Base-by-base conservation (phyloP, 2,113 vertebrate genomes). In the Seriola aureovittata region DNA sequence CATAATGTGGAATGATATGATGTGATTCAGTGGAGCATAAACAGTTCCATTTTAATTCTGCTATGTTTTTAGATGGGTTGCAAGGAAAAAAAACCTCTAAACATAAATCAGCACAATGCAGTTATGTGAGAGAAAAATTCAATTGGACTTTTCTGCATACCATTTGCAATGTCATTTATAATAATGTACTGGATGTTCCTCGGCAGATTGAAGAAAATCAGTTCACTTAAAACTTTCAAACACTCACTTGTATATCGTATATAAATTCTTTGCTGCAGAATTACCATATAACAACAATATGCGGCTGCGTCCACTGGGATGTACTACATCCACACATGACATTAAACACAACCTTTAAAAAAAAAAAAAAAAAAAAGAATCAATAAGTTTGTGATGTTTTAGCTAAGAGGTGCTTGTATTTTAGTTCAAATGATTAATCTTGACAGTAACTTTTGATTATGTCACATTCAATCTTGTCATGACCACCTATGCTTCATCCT, bases 101-200 rank as follows among this genome's bases (percentile, higher is more conserved):
- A 75, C 81, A 89, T 90, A 85, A 87, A 87, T 91, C 89, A 88
- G 8, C 58, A 50, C 68, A 36, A 36, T 34, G 72, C 73, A 65
- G 60, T 77, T 81, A 81, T 71, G 73, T 25, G 50, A 52, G 73
- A 81, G 71, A 70, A 58, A 67, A 21, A 87, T 81, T 84, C 60
- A 79, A 76, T 83, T 60, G 60, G 38, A 42, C 68, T 80, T n/a
- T 42, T 67, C 72, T 12, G 21, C 71, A 54, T 79, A 8, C 29
- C 76, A 40, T 77, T 80, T 75, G 64, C 50, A 11, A 0, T 69
- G 55, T 48, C 54, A 83, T 85, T 81, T 87, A 78, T 89, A 79
- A 83, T n/a, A 69, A 86, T 73, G 70, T 72, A 16, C 21, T 59
- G 44, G 29, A 60, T 78, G 73, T 78, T 83, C 85, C 34, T 54